Base-by-base conservation (phyloP, 2,797 vertebrate genomes). In the Erithacus rubecula region DNA sequence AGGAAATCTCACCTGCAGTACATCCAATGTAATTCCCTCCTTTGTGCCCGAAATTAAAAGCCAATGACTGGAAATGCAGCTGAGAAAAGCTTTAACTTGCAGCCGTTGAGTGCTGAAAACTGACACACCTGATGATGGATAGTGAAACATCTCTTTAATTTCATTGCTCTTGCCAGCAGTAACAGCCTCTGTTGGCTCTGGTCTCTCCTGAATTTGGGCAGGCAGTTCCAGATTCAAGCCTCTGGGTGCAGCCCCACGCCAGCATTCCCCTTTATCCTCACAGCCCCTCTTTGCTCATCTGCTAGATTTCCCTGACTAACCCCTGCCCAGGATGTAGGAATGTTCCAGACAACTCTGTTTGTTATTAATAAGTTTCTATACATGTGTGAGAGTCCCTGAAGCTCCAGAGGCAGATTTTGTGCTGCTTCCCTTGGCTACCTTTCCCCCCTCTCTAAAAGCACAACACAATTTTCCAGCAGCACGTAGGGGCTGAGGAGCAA, bases 61-160 rank as follows among this genome's bases (percentile, higher is more conserved):
- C 72, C 83, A 93, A 1, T 74, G 95, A 86, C 92, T 96, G 91
- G 91, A 95, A 96, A 92, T 29, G 37, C 55, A 79, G 51, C 76
- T 0, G 27, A 86, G 76, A 72, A 90, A 86, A 59, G 47, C 46
- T 93, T 95, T 88, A 67, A 88, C 80, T 88, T 56, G 51, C 58
- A 94, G 59, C 41, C 5, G 0, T 72, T 63, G 72, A 86, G 76
- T 83, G 82, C 7, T 90, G 92, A 93, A 88, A 93, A 82, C 44
- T 67, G 92, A 88, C 89, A 82, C 69, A 92, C 74, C 63, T 88
- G 90, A 67, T 94, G 95, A 96, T 74, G 86, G 91, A 93, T 90
- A 82, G 70, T 0, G 26, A 96, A 88, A 41, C 51, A 89, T 85
- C 92, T 93, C 89, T 80, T 87, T 90, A 80, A 88, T 83, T 94